Evolutionary conservation across 2,113 vertebrate genomes (phyloP).

Genomic region (Pachyramphus minor): DNA sequence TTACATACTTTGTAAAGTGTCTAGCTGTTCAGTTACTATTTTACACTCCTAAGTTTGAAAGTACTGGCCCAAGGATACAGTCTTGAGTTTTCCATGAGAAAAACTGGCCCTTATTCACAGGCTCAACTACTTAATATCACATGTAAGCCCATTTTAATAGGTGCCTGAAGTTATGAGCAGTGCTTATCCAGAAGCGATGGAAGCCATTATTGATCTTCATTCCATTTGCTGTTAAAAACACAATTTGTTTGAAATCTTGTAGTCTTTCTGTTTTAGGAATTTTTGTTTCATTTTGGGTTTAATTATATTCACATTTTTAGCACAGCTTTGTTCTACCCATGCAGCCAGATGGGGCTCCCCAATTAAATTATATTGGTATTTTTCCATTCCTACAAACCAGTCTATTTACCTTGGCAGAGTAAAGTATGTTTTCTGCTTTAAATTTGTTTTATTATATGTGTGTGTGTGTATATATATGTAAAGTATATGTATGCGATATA

Average conservation of each 20-base stretch:
- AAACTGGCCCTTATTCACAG: background rate
- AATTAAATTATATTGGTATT: background rate
- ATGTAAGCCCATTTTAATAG: background rate
- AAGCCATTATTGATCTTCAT: background rate
- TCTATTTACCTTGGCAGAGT: background rate
- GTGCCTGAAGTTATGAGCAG: background rate
- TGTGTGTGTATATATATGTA: background rate
- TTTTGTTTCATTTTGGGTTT: conserved; percentile 19
- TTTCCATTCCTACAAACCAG: background rate
- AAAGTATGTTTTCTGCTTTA: background rate
- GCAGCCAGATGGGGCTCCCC: conserved; percentile 7
- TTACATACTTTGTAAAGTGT: background rate
- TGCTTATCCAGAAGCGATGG: background rate
- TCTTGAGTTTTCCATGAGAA: background rate
- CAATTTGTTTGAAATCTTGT: background rate
- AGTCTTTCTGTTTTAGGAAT: background rate
- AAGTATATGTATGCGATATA: background rate
- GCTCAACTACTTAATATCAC: background rate
- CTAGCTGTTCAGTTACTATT: background rate
- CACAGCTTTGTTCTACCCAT: background rate
- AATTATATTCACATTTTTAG: conserved; percentile 30
- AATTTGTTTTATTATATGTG: background rate
- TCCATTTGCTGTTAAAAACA: conserved; percentile 5
- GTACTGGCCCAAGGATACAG: background rate
- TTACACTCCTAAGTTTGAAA: background rate